Percentiles rank a stretch among this genome's conserved stretches.
phyloP scores from a whole-genome alignment of 2,797 vertebrate species.

The Galago senegalensis region DNA sequence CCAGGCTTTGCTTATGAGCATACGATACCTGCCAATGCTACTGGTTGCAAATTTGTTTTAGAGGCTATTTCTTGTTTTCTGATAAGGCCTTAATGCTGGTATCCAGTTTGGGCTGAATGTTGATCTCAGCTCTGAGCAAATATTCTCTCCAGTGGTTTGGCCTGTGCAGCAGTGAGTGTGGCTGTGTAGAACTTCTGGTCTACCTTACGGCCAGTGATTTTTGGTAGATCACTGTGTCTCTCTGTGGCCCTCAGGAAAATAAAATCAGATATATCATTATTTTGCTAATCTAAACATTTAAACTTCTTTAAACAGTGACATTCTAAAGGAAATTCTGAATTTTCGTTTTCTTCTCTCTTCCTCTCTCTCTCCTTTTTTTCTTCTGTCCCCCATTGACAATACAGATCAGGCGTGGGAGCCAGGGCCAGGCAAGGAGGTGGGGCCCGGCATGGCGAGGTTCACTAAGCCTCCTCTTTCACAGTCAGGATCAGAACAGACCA shows the following conservation, averaged over 20 bases:
- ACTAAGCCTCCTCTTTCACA: not conserved
- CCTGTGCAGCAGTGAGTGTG: not conserved
- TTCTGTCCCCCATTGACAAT: not conserved
- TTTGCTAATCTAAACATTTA: not conserved
- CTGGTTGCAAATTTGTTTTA: constrained; percentile 51
- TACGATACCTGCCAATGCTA: not conserved
- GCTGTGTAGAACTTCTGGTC: not conserved
- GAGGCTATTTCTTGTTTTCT: constrained; percentile 46
- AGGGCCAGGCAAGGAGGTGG: too few relatives aligned
- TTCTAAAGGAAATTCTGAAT: constrained; percentile 22
- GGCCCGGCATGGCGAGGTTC: not conserved
- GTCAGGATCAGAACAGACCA: not conserved
- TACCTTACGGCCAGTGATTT: not conserved
- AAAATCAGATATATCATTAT: not conserved
- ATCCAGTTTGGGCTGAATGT: constrained; percentile 10
- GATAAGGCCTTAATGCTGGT: not conserved
- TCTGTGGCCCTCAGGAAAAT: not conserved
- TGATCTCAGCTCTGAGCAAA: constrained; percentile 59
- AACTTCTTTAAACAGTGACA: not conserved
- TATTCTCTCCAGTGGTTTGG: constrained; percentile 45
- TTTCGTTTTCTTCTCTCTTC: not conserved
- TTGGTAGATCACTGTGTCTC: not conserved
- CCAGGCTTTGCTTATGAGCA: constrained; percentile 63
- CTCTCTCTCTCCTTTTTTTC: not conserved
- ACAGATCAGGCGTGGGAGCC: not conserved